phyloP scores from a whole-genome alignment of 2,888 invertebrate genomes.

The Andrena chrysosceles region DNA sequence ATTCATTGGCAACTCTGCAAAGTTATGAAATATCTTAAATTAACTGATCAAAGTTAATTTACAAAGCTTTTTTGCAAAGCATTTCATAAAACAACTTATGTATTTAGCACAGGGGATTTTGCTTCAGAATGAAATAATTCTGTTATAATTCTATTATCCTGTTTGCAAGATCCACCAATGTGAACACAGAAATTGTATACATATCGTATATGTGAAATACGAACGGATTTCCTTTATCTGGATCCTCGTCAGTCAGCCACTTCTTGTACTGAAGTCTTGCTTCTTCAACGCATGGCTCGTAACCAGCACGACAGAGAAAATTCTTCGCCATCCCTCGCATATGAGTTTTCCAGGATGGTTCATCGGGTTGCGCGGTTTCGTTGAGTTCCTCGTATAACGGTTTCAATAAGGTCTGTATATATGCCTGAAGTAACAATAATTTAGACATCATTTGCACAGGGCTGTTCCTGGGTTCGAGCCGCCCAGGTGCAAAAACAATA shows the following conservation, averaged over 20 bases:
- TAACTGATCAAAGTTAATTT: background rate
- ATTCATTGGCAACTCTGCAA: conserved; percentile 90
- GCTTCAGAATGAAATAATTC: too few species aligned
- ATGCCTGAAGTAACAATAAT: conserved; percentile 86
- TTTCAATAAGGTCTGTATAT: conserved; percentile 89
- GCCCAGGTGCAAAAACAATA: too few species aligned
- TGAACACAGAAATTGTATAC: background rate
- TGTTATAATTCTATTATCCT: background rate
- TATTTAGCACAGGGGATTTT: too few species aligned
- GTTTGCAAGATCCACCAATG: background rate
- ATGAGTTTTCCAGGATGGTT: conserved; percentile 89
- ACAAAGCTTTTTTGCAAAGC: background rate
- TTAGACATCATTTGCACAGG: background rate
- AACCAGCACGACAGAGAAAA: conserved; percentile 91
- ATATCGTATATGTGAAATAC: conserved; percentile 77
- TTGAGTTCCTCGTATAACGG: conserved; percentile 91
- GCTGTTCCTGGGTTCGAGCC: too few species aligned
- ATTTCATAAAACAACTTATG: background rate
- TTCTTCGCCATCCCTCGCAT: conserved; percentile 89
- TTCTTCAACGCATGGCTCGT: conserved; percentile 91
- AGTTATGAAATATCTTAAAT: background rate
- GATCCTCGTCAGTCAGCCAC: conserved; percentile 91
- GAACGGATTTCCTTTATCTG: conserved; percentile 93
- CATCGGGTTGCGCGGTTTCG: conserved; percentile 86
- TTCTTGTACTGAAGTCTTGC: conserved; percentile 90